These are phyloP conservation scores for Dynastes hyllus DNA, from an alignment of 2,888 invertebrate genomes.

Conservation along the genomic window DNA sequence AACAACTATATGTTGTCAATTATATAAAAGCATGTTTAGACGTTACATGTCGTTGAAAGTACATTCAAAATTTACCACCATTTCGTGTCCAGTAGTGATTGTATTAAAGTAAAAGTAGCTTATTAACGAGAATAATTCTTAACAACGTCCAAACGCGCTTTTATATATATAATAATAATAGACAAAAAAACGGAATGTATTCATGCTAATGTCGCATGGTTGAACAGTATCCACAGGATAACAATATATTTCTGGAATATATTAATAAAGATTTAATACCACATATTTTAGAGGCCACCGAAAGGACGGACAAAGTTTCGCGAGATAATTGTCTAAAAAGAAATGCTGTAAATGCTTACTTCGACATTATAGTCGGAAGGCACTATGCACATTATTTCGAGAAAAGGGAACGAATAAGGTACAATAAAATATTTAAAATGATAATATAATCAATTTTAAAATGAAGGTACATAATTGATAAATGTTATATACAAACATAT, in stretches of 20 bases:
- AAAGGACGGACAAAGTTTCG: slow-evolving; percentile 44
- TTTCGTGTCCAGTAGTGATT: too few relatives aligned
- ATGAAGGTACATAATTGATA: slow-evolving; percentile 40
- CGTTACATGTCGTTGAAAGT: too few relatives aligned
- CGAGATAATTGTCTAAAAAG: slow-evolving; percentile 26
- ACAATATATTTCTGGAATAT: slow-evolving; percentile 38
- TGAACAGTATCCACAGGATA: slow-evolving; percentile 26
- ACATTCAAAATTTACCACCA: too few relatives aligned
- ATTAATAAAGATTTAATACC: slow-evolving; percentile 25
- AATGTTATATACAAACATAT: slow-evolving; percentile 35
- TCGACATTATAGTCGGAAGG: slow-evolving; percentile 23
- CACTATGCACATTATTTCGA: slow-evolving; percentile 36
- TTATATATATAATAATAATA: slow-evolving; percentile 24
- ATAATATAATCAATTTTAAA: slow-evolving; percentile 26
- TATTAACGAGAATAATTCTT: too few relatives aligned
- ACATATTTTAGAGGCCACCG: slow-evolving; percentile 45
- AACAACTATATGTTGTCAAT: slow-evolving; percentile 58
- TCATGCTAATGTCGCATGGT: slow-evolving; percentile 46
- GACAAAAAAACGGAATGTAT: slow-evolving; percentile 56
- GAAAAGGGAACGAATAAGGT: slow-evolving; percentile 24
- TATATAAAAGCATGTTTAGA: slow-evolving; percentile 4
- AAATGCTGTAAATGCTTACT: slow-evolving; percentile 11
- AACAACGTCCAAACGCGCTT: too few relatives aligned
- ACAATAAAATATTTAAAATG: slow-evolving; percentile 23
- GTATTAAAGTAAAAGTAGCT: not conserved